These are phyloP conservation scores for Chloroceryle inda DNA, from an alignment of 2,797 vertebrate species.

Conservation along the genomic window DNA sequence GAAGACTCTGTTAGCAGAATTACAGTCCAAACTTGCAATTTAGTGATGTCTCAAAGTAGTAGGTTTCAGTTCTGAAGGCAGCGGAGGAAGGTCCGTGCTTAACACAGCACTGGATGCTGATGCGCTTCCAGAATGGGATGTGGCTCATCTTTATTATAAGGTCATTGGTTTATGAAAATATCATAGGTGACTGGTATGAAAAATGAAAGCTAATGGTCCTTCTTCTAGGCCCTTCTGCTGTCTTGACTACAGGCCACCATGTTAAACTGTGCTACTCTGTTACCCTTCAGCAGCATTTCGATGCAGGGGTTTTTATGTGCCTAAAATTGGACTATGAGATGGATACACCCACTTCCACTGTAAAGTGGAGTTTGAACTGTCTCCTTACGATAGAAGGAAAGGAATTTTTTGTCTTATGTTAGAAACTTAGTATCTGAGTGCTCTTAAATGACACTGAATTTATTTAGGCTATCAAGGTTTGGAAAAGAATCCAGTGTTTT, in stretches of 20 bases:
- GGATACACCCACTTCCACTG: not conserved
- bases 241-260: not conserved
- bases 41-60: not conserved
- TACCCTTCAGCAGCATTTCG: not conserved
- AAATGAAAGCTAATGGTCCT: not conserved
- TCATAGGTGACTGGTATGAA: not conserved
- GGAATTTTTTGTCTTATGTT: not conserved
- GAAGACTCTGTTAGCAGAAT: not conserved
- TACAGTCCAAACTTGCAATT: not conserved
- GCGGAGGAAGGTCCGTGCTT: not conserved
- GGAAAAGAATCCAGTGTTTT: not conserved
- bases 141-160: not conserved
- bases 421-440: not conserved
- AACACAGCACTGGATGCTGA: not conserved
- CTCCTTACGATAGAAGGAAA: not conserved
- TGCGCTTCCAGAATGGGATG: not conserved
- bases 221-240: not conserved
- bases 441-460: not conserved
- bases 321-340: not conserved
- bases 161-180: not conserved
- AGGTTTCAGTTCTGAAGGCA: not conserved
- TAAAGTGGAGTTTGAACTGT: not conserved
- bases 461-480: not conserved
- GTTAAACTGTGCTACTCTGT: not conserved
- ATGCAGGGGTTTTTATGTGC: not conserved